Evolutionary conservation across 64 coral and sea anemone species (phyloP).

Genomic region (Trachythela sp.): DNA sequence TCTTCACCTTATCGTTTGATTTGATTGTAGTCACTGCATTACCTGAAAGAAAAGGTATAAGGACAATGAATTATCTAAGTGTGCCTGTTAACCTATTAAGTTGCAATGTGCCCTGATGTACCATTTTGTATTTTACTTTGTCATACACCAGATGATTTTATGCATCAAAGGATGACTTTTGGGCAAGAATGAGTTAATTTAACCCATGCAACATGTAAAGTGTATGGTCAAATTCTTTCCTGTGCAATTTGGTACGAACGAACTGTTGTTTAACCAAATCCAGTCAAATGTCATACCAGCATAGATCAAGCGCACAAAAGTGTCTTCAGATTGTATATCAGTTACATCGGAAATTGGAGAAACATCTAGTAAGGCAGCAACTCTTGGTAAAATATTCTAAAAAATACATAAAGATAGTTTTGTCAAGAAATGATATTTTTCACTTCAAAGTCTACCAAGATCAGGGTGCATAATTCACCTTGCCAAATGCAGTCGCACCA

Average conservation of each 20-base stretch:
- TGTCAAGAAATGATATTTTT: background rate
- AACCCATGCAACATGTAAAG: too few species aligned
- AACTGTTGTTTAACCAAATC: too few species aligned
- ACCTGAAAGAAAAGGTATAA: constrained; percentile 36
- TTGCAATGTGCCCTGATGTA: too few species aligned
- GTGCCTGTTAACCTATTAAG: too few species aligned
- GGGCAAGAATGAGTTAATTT: too few species aligned
- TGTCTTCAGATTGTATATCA: constrained; percentile 90
- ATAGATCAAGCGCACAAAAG: constrained; percentile 95
- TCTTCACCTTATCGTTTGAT: constrained; percentile 76
- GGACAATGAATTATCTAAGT: background rate
- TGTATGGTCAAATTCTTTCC: too few species aligned
- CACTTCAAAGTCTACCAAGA: background rate
- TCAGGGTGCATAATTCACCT: constrained; percentile 47
- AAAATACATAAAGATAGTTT: background rate
- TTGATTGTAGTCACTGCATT: constrained; percentile 92
- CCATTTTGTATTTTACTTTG: too few species aligned
- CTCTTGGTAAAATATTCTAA: constrained; percentile 81
- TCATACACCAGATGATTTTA: too few species aligned
- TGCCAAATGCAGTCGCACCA: constrained; percentile 83
- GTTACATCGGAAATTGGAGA: constrained; percentile 90
- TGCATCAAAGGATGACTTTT: too few species aligned
- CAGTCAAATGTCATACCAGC: constrained; percentile 51
- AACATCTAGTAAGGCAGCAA: constrained; percentile 87
- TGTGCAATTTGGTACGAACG: too few species aligned